Evolutionary conservation across 2,113 vertebrate species (phyloP), one percentile per base, ranked within the genome.

Genomic region (Pterocles burchelli): DNA sequence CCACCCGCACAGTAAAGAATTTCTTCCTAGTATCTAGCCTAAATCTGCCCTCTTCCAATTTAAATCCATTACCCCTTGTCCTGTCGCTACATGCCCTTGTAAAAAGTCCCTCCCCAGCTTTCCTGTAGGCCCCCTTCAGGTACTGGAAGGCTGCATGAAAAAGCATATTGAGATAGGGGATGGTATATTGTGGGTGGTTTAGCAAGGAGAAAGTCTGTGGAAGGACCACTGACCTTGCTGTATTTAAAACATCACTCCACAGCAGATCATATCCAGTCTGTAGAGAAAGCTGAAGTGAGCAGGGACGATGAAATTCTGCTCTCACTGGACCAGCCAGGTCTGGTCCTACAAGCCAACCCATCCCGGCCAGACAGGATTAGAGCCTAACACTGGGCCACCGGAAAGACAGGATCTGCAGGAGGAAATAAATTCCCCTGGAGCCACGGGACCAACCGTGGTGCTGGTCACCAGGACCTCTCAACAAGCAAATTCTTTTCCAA

Each of bases 401-500:
- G 97, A 96, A 98, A 97, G 94, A 90, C 43, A 25, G 82, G 89
- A 96, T 83, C 95, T 96, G 95, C 88, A 92, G 92, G 93, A 97
- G 96, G 97, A 97, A 97, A 96, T 81, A 78, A 98, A 98, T 98
- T 97, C 97, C 96, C 88, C 75, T 92, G 85, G 90, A 96, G 70
- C 77, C 96, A 95, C 25, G 24, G 74, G 72, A 89, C 97, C 96
- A 94, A 95, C 97, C 86, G 4, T 18, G 90, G 79, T 86, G 97
- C 92, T 7, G 74, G 96, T 95, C 95, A 95, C 93, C 95, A 88
- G 93, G 92, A 93, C 0, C 11, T 48, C 54, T 91, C 94, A 80
- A 95, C 67, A 70, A 89, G 97, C 95, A 97, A 97, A 97, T 98
- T 97, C 97, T 96, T 98, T 96, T 77, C 94, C 96, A 92, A 75